Percentiles rank a stretch among this genome's conserved stretches.
These are phyloP conservation scores for Sebastes hopkinsi DNA, from an alignment of 2,797 vertebrate genomes.

Conservation along the genomic window DNA sequence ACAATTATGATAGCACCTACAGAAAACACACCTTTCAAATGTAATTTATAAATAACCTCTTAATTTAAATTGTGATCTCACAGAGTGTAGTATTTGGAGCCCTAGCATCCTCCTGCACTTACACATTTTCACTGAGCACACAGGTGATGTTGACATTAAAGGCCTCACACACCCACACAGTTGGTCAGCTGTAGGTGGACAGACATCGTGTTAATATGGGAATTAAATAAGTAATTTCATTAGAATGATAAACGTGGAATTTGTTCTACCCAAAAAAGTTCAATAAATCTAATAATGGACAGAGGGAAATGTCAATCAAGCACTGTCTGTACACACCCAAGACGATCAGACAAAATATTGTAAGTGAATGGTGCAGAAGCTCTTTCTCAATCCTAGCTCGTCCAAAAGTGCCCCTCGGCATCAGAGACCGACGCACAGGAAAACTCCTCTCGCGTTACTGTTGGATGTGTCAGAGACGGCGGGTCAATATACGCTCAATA, in stretches of 20 bases:
- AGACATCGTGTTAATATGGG: not conserved
- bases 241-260: not conserved
- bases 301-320: not conserved
- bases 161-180: too few relatives aligned
- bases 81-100: not conserved
- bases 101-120: too few relatives aligned
- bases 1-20: not conserved
- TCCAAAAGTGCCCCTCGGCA: too few relatives aligned
- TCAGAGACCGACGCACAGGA: too few relatives aligned
- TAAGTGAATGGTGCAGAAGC: too few relatives aligned
- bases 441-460: too few relatives aligned
- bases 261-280: not conserved
- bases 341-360: too few relatives aligned
- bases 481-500: rapidly evolving
- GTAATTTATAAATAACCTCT: not conserved
- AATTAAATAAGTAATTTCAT: not conserved
- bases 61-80: not conserved
- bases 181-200: too few relatives aligned
- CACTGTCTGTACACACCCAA: not conserved
- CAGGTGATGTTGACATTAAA: too few relatives aligned
- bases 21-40: not conserved
- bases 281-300: not conserved
- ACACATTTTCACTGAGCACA: too few relatives aligned
- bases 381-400: rapidly evolving
- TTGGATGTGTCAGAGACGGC: too few relatives aligned